Base-by-base conservation (phyloP, 2,888 invertebrate genomes). In the Drosophila prostipennis region DNA sequence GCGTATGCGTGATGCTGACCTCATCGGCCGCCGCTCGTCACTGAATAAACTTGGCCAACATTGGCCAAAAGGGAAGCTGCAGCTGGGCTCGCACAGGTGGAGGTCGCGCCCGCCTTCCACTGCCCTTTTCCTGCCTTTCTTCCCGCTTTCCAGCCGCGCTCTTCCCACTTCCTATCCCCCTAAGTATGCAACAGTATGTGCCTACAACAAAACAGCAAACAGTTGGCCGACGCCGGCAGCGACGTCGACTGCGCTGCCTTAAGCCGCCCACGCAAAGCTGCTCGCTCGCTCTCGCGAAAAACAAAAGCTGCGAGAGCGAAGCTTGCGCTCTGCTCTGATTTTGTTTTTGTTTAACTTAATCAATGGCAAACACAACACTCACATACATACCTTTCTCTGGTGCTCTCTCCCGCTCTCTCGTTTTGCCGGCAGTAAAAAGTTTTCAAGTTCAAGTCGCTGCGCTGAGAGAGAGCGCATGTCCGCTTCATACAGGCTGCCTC, bases 371-470 rank as follows among this genome's bases (percentile, higher is more conserved):
- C 23, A 46, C 1, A 11, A 14, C 14, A 32, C 32, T n/a, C 26
- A 32, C 29, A 29, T 14, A 45, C 76, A 58, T 56, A 59, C 60
- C 58, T 19, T 11, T 42, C 42, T 42, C 16, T n/a, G 10, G 36
- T 26, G 26, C 37, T 16, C 53, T 40, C 39, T 56, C 60, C 29
- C 36, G 29, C 55, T 45, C 57, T 59, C 29, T 55, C 13, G 13
- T 42, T 67, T 72, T 68, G 65, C 79, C 79, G 79, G 77, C 61
- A 74, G 77, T 74, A 76, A 84, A 67, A 76, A 19, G 72, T 86
- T 90, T 92, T 92, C 92, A 92, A 92, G 92, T 92, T 92, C 92
- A 92, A 92, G 91, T 91, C 88, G 77, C 72, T 58, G 74, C 78
- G 77, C 40, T 5, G 19, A 11, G 42, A 13, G 77, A 80, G 68